A percentile compares a stretch with the other conserved stretches of the same genome.
Evolutionary conservation across 2,113 vertebrate species (phyloP).

Genomic region (Psittacus erithacus): DNA sequence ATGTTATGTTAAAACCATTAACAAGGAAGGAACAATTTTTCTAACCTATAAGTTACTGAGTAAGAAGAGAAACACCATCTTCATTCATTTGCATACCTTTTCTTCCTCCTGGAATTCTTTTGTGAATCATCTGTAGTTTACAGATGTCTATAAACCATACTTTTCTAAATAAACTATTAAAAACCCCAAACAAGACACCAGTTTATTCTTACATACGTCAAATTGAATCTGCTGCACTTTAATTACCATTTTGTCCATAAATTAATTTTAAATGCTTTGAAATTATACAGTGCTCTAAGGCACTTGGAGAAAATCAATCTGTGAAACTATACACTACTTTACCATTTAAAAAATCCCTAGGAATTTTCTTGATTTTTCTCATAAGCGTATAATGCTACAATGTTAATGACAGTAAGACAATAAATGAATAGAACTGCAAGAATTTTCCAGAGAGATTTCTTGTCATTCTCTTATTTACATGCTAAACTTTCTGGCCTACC

Average conservation of each 20-base stretch:
- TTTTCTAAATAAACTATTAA: background rate
- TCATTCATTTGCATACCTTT: background rate
- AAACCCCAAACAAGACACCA: background rate
- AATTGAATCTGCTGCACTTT: background rate
- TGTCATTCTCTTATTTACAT: background rate
- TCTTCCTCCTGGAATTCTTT: background rate
- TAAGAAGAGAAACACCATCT: background rate
- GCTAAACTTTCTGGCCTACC: background rate
- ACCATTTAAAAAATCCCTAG: background rate
- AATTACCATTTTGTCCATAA: slow-evolving; percentile 3
- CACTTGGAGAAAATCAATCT: background rate
- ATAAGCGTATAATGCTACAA: background rate
- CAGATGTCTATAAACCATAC: background rate
- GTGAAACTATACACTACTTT: background rate
- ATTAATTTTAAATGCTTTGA: background rate
- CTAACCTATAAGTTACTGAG: background rate
- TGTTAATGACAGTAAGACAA: background rate
- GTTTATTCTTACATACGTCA: background rate
- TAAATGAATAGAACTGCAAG: background rate
- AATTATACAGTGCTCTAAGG: background rate
- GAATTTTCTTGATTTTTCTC: background rate
- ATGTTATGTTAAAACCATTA: background rate
- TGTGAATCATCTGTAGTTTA: background rate
- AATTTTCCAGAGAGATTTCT: background rate
- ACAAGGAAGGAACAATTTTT: background rate